A percentile compares a stretch with the other conserved stretches of the same genome.
These are phyloP conservation scores for Scomber scombrus DNA, from an alignment of 2,113 vertebrate species.

Conservation along the genomic window DNA sequence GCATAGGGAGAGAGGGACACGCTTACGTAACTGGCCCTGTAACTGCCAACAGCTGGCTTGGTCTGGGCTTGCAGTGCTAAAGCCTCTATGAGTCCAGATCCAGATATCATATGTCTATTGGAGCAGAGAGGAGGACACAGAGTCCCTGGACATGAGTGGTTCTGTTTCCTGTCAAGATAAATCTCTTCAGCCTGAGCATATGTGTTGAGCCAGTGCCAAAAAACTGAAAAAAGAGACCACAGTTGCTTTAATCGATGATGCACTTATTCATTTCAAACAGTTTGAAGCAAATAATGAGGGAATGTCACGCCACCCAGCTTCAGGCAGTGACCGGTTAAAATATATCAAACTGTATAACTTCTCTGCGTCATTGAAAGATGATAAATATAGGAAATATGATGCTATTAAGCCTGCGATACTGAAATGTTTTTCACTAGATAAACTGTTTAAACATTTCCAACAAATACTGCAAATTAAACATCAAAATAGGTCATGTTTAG, in stretches of 20 bases:
- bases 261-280: conserved; percentile 58
- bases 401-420: neutral
- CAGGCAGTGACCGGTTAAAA: conserved; percentile 10
- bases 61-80: conserved; percentile 45
- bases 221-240: conserved; percentile 27
- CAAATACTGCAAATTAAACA: neutral
- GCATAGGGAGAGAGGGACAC: conserved; percentile 47
- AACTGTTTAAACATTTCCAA: neutral
- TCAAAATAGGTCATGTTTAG: neutral
- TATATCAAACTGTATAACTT: conserved; percentile 52
- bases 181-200: conserved; percentile 53
- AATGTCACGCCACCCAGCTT: conserved; percentile 22
- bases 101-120: conserved; percentile 64
- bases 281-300: conserved; percentile 38
- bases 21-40: conserved; percentile 66
- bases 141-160: conserved; percentile 46
- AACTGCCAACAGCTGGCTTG: conserved; percentile 68
- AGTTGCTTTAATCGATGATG: conserved; percentile 22
- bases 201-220: conserved; percentile 58
- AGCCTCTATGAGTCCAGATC: conserved; percentile 48
- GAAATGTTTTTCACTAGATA: neutral
- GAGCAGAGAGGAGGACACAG: conserved; percentile 53
- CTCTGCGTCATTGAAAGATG: neutral
- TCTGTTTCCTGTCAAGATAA: conserved; percentile 55
- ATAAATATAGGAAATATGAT: conserved; percentile 4